phyloP scores from a whole-genome alignment of 2,797 vertebrate genomes.

The Falco biarmicus region DNA sequence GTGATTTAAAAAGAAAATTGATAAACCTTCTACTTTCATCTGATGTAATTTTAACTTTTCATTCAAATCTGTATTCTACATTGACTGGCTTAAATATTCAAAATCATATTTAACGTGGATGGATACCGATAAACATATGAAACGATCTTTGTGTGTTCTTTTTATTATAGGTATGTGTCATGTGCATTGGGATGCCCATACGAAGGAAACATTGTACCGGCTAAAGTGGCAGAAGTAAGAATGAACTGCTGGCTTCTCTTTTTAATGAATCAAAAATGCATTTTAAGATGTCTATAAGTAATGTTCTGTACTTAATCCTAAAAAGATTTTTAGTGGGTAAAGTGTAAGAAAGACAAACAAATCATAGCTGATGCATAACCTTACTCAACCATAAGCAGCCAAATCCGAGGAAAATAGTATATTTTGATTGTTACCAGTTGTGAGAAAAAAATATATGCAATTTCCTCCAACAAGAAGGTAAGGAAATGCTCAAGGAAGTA shows the following conservation, averaged over 20 bases:
- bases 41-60: not conserved
- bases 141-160: constrained; percentile 21
- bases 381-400: not conserved
- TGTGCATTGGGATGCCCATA: constrained; percentile 92
- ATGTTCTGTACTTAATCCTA: not conserved
- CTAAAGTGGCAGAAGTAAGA: constrained; percentile 90
- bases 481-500: not conserved
- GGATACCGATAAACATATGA: not conserved
- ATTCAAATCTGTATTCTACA: not conserved
- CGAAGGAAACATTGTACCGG: constrained; percentile 84
- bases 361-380: not conserved
- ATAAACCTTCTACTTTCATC: not conserved
- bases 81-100: not conserved
- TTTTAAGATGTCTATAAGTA: not conserved
- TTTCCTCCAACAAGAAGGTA: not conserved
- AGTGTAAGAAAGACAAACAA: not conserved
- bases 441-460: not conserved
- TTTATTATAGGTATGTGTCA: constrained; percentile 86
- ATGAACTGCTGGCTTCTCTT: not conserved
- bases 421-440: not conserved
- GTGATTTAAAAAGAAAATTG: not conserved
- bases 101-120: not conserved
- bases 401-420: not conserved
- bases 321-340: not conserved
- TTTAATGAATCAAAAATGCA: not conserved